Conservation (phyloP, 2,888 invertebrate genomes). For the Epistrophella euchroma region DNA sequence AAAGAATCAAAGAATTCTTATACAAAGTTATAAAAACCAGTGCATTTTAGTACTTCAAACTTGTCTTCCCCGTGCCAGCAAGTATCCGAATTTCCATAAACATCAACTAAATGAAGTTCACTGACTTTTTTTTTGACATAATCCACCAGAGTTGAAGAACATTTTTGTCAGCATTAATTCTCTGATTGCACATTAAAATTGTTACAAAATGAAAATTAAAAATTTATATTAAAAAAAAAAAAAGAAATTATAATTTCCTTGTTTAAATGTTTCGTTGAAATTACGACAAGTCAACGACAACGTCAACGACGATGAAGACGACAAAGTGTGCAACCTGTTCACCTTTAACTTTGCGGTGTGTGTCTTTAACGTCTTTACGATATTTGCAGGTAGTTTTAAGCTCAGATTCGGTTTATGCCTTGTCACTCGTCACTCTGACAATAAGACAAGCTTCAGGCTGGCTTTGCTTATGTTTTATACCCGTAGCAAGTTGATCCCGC, state of each 20-base stretch:
- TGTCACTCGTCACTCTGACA: conserved; percentile 26
- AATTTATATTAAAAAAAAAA: too few relatives aligned
- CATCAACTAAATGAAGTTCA: conserved; percentile 51
- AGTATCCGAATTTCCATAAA: background rate
- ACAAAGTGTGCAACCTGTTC: conserved; percentile 75
- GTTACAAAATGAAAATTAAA: conserved; percentile 56
- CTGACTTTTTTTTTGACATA: conserved; percentile 45
- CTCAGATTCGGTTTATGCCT: conserved; percentile 13
- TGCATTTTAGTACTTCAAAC: conserved; percentile 37
- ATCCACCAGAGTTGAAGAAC: conserved; percentile 17
- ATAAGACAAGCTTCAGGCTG: conserved; percentile 49
- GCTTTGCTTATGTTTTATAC: conserved; percentile 16
- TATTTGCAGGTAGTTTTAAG: conserved; percentile 56
- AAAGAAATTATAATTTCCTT: conserved; percentile 40
- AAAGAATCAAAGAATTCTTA: background rate
- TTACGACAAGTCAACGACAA: conserved; percentile 38
- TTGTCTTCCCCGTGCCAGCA: conserved; percentile 67
- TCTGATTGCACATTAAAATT: conserved; percentile 64
- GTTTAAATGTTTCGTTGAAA: conserved; percentile 68
- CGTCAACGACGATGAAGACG: conserved; percentile 36
- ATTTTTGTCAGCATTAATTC: conserved; percentile 22
- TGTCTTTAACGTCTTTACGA: conserved; percentile 45
- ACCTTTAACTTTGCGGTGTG: conserved; percentile 71
- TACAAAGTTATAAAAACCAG: conserved; percentile 19
- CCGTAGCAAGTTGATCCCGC: conserved; percentile 57